Percentiles rank a stretch among this genome's conserved stretches.
Conservation (phyloP, 2,113 vertebrate genomes). For the Lutjanus erythropterus region DNA sequence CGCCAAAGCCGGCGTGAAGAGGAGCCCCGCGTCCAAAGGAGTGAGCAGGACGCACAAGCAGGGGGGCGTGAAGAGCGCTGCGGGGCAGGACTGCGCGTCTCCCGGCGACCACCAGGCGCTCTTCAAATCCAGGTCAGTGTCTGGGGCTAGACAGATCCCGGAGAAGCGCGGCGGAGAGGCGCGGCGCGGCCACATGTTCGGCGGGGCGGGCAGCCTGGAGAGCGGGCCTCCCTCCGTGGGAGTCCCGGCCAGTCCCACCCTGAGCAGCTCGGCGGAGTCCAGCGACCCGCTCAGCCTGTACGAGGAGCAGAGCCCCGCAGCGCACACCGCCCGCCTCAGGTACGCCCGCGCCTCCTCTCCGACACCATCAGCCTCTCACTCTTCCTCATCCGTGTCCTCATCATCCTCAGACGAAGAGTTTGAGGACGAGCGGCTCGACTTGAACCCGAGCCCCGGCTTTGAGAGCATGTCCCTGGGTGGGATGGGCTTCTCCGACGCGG, state of each 20-base stretch:
- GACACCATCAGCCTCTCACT: conserved; percentile 91
- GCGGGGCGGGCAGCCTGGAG: conserved; percentile 83
- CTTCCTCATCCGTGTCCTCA: conserved; percentile 84
- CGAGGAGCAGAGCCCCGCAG: conserved; percentile 89
- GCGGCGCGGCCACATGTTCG: conserved; percentile 90
- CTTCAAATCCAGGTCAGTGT: conserved; percentile 90
- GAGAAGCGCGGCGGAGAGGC: conserved; percentile 87
- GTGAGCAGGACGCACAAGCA: conserved; percentile 87
- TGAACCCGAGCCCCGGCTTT: conserved; percentile 92
- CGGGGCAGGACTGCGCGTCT: conserved; percentile 84
- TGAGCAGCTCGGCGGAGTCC: conserved; percentile 92
- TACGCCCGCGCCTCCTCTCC: conserved; percentile 93
- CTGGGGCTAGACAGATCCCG: conserved; percentile 85
- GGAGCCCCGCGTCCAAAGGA: conserved; percentile 84
- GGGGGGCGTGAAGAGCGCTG: conserved; percentile 77
- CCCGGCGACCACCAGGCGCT: conserved; percentile 90
- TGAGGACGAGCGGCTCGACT: conserved; percentile 95
- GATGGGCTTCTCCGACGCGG: conserved; percentile 92
- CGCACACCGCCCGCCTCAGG: conserved; percentile 88
- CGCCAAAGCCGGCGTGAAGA: conserved; percentile 84
- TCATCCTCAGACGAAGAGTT: conserved; percentile 96
- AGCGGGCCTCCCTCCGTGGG: conserved; percentile 89
- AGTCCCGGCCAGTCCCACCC: conserved; percentile 91
- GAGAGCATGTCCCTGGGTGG: conserved; percentile 95
- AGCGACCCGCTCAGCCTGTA: conserved; percentile 94